phyloP scores from a whole-genome alignment of 2,888 invertebrate genomes.

The Nudaria mundana region DNA sequence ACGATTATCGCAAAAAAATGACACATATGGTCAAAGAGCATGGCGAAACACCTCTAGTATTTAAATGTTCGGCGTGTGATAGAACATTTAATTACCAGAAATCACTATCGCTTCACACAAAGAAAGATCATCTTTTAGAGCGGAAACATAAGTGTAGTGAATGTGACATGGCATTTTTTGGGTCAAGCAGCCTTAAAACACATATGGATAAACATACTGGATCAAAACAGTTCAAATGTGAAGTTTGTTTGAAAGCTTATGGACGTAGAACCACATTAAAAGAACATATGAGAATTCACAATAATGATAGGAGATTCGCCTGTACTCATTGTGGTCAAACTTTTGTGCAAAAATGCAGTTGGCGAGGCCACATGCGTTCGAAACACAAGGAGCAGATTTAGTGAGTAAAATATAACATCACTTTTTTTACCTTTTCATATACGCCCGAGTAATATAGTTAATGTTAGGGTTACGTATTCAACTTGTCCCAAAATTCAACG shows the following conservation, averaged over 20 bases:
- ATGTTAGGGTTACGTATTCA: too few species aligned
- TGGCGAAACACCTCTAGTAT: conserved; percentile 39
- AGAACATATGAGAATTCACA: conserved; percentile 52
- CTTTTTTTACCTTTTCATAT: too few species aligned
- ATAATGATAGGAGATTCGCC: conserved; percentile 40
- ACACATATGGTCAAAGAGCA: conserved; percentile 55
- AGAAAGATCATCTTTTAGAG: conserved; percentile 63
- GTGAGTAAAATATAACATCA: too few species aligned
- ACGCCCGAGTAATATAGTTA: too few species aligned
- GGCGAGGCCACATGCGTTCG: conserved; percentile 60
- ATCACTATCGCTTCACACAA: conserved; percentile 45
- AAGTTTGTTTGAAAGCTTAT: conserved; percentile 52
- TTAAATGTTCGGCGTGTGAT: conserved; percentile 56
- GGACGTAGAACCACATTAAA: conserved; percentile 45
- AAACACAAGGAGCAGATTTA: conserved; percentile 36
- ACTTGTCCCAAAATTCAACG: too few species aligned
- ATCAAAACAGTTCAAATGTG: conserved; percentile 47
- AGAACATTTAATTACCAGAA: conserved; percentile 47
- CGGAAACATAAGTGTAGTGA: conserved; percentile 60
- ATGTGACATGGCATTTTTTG: conserved; percentile 62
- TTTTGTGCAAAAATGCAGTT: conserved; percentile 53
- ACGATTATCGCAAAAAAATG: conserved; percentile 52
- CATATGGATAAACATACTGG: conserved; percentile 58
- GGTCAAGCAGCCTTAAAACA: conserved; percentile 35
- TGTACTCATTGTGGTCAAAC: conserved; percentile 40